Conservation (phyloP, 2,797 vertebrate genomes). For the Bradypus variegatus region DNA sequence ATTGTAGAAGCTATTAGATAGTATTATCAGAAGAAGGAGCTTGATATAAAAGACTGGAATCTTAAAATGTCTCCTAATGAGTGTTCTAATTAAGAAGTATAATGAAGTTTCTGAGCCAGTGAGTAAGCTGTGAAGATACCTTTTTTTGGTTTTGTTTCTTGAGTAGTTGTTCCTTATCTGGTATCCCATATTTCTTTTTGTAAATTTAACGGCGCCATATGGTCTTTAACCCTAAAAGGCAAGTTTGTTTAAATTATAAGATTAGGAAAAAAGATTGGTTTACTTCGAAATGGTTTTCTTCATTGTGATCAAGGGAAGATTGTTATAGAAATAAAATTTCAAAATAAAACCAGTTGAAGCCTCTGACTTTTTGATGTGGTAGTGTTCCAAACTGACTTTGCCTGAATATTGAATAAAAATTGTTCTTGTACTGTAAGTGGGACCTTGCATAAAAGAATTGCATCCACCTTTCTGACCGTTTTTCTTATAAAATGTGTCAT, state of each 20-base stretch:
- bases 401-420: constrained; percentile 25
- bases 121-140: neutral
- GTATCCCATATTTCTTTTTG: neutral
- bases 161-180: neutral
- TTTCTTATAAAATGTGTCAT: constrained; percentile 17
- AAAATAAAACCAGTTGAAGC: constrained; percentile 29
- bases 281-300: constrained; percentile 6
- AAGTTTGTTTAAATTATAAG: neutral
- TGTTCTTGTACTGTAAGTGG: constrained; percentile 11
- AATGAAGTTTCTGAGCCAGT: neutral
- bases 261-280: constrained; percentile 1
- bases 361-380: constrained; percentile 1
- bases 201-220: neutral
- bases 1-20: neutral
- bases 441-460: constrained; percentile 16
- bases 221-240: neutral
- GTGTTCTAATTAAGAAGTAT: neutral
- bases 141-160: neutral
- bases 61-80: neutral
- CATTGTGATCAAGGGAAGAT: neutral
- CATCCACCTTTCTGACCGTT: neutral
- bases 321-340: constrained; percentile 23
- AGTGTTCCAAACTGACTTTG: neutral
- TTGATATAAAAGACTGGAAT: neutral
- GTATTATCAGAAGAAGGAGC: neutral